Evolutionary conservation across 2,888 invertebrate genomes (phyloP), one percentile per base, ranked within the genome.

Genomic region (Phyto melanocephala): DNA sequence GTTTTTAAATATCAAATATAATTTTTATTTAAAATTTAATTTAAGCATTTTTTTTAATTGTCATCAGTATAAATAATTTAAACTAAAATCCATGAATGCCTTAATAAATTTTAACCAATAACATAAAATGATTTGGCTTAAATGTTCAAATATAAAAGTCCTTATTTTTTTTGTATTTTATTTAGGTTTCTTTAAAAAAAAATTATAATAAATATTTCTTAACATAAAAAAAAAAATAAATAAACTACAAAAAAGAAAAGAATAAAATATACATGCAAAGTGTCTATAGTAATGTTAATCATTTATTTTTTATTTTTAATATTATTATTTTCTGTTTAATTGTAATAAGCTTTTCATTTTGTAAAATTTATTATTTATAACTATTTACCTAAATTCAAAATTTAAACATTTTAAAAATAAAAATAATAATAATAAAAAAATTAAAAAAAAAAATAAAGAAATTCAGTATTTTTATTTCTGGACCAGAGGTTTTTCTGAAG

Each of bases 361-460:
- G 79, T 80, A 80, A 80, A 80, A 74, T 80, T 80, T 74, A 74
- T 60, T 80, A 80, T 80, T 80, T 80, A 80, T 80, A 72, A 65
- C 67, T 74, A 79, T 74, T 79, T 72, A 52, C 79, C 45, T 80
- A 68, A 80, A 72, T 60, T 80, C 74, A 74, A 80, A 80, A 80
- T 80, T 79, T 52, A 74, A 74, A 68, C 10, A 54, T 60, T 77
- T 70, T 17, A 60, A 62, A 79, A 60, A 22, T 60, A 72, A 78
- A 24, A 65, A 65, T 56, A 56, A 45, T 52, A 71, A 58, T 40
- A 52, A 33, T 20, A 40, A 63, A 60, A 42, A 40, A 22, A 37
- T 8, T 33, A 60, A 54, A 15, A 28, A 15, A 28, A 28, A 28
- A 28, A 5, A n/a, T 11, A 1, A 33, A 33, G 5, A 17, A 17